Conservation (phyloP, 2,797 vertebrate genomes). For the Tenualosa thibaudeaui region DNA sequence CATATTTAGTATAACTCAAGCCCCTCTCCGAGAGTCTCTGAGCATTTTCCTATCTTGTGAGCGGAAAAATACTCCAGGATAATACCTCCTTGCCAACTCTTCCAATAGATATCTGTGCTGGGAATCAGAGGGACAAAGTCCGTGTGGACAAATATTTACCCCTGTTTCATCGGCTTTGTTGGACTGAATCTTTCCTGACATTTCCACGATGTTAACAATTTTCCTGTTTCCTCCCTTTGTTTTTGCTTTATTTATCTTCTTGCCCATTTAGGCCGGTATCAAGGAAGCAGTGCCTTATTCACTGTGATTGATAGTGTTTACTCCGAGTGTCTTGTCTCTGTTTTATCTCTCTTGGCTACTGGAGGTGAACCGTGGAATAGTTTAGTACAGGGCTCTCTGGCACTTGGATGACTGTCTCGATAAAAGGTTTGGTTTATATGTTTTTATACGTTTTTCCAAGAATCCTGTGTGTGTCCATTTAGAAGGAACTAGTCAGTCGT, state of each 20-base stretch:
- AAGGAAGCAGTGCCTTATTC: not conserved
- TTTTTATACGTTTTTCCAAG: not conserved
- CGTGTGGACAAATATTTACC: not conserved
- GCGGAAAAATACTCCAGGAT: not conserved
- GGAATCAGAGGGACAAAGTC: not conserved
- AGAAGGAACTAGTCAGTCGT: not conserved
- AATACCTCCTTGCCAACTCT: not conserved
- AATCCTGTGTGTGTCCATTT: not conserved
- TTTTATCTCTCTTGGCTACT: not conserved
- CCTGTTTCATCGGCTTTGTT: not conserved
- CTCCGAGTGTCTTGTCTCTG: not conserved
- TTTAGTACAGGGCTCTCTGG: not conserved
- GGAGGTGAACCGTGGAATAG: not conserved
- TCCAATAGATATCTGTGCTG: not conserved
- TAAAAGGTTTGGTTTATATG: not conserved
- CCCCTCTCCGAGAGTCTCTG: no score
- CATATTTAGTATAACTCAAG: not conserved
- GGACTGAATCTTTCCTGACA: not conserved
- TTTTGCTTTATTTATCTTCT: not conserved
- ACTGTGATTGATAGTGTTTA: constrained; percentile 11
- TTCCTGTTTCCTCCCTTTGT: constrained; percentile 3
- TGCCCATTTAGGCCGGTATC: not conserved
- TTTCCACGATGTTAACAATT: not conserved
- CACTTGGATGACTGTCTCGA: not conserved
- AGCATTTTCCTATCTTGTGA: not conserved